Evolutionary conservation across 2,888 invertebrate genomes (phyloP), one percentile per base, ranked within the genome.

Genomic region (Sacculina carcini): DNA sequence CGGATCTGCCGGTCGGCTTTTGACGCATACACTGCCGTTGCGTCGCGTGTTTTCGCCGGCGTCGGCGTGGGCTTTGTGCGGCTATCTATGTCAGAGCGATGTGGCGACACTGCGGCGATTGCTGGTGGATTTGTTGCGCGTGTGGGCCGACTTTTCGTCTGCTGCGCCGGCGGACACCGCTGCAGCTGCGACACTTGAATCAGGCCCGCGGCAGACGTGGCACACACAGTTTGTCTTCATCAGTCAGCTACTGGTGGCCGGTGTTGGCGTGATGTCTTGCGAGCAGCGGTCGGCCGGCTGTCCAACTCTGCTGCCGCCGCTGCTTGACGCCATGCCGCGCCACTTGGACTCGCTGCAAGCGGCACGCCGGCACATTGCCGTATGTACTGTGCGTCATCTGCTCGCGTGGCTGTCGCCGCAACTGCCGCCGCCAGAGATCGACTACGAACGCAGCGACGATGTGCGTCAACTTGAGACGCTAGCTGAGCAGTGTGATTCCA

Each of bases 101-200:
- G 60, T 62, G 39, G 55, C 59, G 19, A 54, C 64, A 50, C 59
- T 73, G 21, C 58, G 63, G 5, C 65, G 67, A 23, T 61, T 79
- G 31, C 62, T 74, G 2, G 55, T 70, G 0, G 71, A 74, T 56
- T 60, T 82, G 31, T 59, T 76, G 3, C 67, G 69, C 1, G 68
- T 76, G 14, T 85, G 84, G 84, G 68, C 76, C 0, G 76, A 77
- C 58, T n/a, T n/a, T n/a, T n/a, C n/a, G n/a, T n/a, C n/a, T n/a
- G n/a, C n/a, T n/a, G n/a, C n/a, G n/a, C n/a, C n/a, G n/a, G n/a
- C n/a, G n/a, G n/a, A n/a, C n/a, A n/a, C n/a, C n/a, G n/a, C n/a
- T 73, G 74, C 23, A 72, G 71, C 49, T n/a, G n/a, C n/a, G n/a
- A n/a, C n/a, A n/a, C n/a, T n/a, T n/a, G n/a, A n/a, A n/a, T n/a